phyloP scores from a whole-genome alignment of 1,140 invertebrate species.

The Diploscapter pachys region DNA sequence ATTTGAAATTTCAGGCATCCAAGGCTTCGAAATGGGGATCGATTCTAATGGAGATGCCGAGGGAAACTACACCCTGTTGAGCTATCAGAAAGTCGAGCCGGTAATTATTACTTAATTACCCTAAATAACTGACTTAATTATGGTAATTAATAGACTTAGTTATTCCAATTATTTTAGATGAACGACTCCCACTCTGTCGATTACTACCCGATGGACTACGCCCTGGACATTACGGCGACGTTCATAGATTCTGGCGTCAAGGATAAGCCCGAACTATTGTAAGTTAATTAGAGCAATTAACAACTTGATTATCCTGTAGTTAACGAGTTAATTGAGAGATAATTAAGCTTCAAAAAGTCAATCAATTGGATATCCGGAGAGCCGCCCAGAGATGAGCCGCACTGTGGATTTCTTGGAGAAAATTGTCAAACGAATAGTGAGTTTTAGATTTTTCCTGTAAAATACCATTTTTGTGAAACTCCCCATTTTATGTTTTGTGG shows the following conservation, averaged over 20 bases:
- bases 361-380: slow-evolving; percentile 79
- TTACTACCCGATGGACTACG: slow-evolving; percentile 47
- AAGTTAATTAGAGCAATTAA: too few species aligned
- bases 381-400: slow-evolving; percentile 82
- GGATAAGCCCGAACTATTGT: too few species aligned
- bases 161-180: slow-evolving; percentile 50
- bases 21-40: slow-evolving; percentile 81
- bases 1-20: slow-evolving; percentile 72
- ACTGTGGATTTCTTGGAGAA: slow-evolving; percentile 81
- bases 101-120: too few species aligned
- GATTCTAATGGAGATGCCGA: slow-evolving; percentile 89
- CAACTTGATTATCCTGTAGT: too few species aligned
- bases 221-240: slow-evolving; percentile 61
- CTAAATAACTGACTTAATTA: too few species aligned
- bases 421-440: slow-evolving; percentile 62
- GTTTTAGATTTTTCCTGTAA: background rate
- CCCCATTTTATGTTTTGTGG: too few species aligned
- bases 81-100: slow-evolving; percentile 53
- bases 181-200: slow-evolving; percentile 34
- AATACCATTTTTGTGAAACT: too few species aligned
- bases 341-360: slow-evolving; percentile 28
- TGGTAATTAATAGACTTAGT: too few species aligned
- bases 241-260: slow-evolving; percentile 38
- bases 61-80: slow-evolving; percentile 87
- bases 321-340: too few species aligned